Conservation (phyloP, 1,140 invertebrate species). For the Aradophagus sp. region DNA sequence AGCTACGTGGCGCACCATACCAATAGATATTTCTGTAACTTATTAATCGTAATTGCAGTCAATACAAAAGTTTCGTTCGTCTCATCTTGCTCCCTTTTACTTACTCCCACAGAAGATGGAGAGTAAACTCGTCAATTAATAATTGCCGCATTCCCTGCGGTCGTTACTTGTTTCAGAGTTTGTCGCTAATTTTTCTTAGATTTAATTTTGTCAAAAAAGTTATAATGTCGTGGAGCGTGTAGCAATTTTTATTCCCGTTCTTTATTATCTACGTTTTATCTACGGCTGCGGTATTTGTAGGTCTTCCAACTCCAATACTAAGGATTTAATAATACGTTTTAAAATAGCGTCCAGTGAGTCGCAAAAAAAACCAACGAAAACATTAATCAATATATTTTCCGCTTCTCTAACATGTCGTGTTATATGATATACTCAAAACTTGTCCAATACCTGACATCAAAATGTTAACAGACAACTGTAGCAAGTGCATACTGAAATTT, state of each 20-base stretch:
- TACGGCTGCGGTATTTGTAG: no score
- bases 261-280: constrained; percentile 20
- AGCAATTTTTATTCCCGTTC: constrained; percentile 33
- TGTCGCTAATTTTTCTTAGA: constrained; percentile 57
- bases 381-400: no score
- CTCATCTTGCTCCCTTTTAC: constrained; percentile 37
- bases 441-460: no score
- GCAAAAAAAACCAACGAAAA: no score
- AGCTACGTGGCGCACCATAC: constrained; percentile 9
- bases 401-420: no score
- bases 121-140: constrained; percentile 69
- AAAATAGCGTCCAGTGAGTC: no score
- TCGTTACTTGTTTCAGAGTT: constrained; percentile 48
- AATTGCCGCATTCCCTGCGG: constrained; percentile 61
- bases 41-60: constrained; percentile 66
- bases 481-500: no score
- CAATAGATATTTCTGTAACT: constrained; percentile 57
- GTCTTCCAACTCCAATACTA: no score
- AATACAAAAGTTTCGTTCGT: constrained; percentile 63
- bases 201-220: constrained; percentile 58
- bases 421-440: no score
- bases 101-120: constrained; percentile 39
- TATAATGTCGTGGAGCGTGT: constrained; percentile 24
- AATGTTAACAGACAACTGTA: no score
- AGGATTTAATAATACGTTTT: no score